A percentile compares a stretch with the other conserved stretches of the same genome.
Conservation (phyloP, 2,797 vertebrate species). For the Tenualosa thibaudeaui region DNA sequence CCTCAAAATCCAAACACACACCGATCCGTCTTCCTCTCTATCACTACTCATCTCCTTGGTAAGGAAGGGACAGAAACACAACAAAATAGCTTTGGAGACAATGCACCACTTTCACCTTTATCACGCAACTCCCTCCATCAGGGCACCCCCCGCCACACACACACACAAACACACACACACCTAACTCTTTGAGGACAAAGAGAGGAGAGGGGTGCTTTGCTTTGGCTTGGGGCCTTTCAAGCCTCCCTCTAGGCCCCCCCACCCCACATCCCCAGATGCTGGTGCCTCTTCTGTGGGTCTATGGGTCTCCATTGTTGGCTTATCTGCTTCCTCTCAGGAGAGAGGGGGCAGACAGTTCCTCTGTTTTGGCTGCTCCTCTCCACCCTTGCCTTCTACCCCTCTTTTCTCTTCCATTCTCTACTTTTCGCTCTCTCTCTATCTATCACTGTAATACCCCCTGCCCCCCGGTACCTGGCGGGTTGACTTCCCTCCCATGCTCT, state of each 20-base stretch:
- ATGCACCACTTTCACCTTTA: conserved; percentile 64
- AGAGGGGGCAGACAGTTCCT: background rate
- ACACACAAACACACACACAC: background rate
- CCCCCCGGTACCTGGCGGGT: conserved; percentile 30
- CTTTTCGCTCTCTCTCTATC: conserved; percentile 11
- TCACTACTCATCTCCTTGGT: conserved; percentile 40
- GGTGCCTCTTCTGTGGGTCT: conserved; percentile 70
- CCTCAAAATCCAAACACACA: conserved; percentile 5
- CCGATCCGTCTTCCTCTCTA: background rate
- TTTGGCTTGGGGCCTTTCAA: background rate
- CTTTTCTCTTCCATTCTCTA: background rate
- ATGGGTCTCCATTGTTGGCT: conserved; percentile 69
- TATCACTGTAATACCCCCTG: conserved; percentile 32
- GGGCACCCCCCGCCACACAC: too few species aligned
- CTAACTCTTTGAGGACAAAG: background rate
- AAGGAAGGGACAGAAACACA: conserved; percentile 67
- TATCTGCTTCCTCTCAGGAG: conserved; percentile 73
- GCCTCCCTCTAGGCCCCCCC: conserved; percentile 44
- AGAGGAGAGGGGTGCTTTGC: background rate
- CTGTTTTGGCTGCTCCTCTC: conserved; percentile 36
- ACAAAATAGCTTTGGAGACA: conserved; percentile 67
- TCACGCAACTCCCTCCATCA: conserved; percentile 25
- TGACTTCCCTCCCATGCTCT: conserved; percentile 25
- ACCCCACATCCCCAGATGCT: conserved; percentile 47
- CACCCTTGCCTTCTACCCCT: background rate